Conservation (phyloP, 2,888 invertebrate species). For the Myopa testacea region DNA sequence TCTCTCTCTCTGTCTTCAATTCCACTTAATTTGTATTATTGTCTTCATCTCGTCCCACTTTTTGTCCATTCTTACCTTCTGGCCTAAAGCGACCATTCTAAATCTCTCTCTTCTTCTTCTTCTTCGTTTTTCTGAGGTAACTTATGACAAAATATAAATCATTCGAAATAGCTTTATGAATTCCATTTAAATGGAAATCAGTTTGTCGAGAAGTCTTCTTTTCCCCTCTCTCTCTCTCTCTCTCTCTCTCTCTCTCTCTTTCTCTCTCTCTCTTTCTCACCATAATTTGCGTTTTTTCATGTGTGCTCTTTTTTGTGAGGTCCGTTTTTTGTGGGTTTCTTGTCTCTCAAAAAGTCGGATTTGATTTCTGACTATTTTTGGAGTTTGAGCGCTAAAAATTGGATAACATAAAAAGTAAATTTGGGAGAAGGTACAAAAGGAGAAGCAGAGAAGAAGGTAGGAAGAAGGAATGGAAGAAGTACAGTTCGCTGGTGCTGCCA, state of each 20-base stretch:
- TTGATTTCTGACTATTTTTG: slow-evolving; percentile 37
- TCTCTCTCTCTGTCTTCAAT: too few species aligned
- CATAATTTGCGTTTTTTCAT: not conserved
- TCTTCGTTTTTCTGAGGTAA: not conserved
- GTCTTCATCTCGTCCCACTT: not conserved
- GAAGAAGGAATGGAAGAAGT: not conserved
- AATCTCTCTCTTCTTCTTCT: slow-evolving; percentile 26
- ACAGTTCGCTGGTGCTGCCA: not conserved
- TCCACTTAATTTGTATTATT: not conserved
- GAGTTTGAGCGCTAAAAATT: slow-evolving; percentile 31
- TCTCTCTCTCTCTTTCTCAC: not conserved
- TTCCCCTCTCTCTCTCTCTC: not conserved
- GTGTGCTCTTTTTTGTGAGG: too few species aligned
- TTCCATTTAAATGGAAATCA: slow-evolving; percentile 44
- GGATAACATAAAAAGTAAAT: not conserved
- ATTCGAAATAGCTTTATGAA: slow-evolving; percentile 40
- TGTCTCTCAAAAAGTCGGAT: slow-evolving; percentile 30
- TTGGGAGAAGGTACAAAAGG: not conserved
- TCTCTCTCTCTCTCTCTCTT: not conserved
- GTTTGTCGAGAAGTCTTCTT: slow-evolving; percentile 16
- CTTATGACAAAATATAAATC: slow-evolving; percentile 38
- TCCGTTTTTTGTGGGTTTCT: not conserved
- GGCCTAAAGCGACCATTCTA: slow-evolving; percentile 30
- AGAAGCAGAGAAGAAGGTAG: not conserved
- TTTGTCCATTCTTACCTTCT: slow-evolving; percentile 2